Conservation (phyloP, 1,140 invertebrate genomes). For the Yoshiicerus persimilis region DNA sequence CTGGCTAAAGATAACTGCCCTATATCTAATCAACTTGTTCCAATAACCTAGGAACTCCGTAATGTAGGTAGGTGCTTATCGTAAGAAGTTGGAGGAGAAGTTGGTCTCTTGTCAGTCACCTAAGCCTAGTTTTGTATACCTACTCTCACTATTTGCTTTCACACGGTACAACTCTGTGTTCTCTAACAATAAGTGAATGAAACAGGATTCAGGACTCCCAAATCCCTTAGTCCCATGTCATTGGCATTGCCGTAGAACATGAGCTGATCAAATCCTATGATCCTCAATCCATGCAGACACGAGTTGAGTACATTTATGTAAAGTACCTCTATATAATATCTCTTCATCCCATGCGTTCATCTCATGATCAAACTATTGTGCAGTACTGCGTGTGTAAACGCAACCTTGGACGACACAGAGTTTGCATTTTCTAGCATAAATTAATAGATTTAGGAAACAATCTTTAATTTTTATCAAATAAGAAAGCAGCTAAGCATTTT, state of each 20-base stretch:
- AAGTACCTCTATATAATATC: background rate
- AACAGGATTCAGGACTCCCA: background rate
- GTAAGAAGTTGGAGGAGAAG: background rate
- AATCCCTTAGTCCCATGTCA: background rate
- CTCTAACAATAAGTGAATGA: background rate
- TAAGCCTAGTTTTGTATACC: background rate
- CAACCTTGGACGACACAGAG: too few species aligned
- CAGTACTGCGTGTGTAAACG: too few species aligned
- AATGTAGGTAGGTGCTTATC: background rate
- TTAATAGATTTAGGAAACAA: too few species aligned
- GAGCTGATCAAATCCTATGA: background rate
- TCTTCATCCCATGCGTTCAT: background rate
- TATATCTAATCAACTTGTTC: background rate
- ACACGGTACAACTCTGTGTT: background rate
- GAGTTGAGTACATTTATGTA: background rate
- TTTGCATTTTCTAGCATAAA: too few species aligned
- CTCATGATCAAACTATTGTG: background rate
- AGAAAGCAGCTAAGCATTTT: too few species aligned
- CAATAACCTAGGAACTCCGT: background rate
- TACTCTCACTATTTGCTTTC: background rate
- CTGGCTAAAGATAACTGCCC: background rate
- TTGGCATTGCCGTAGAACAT: background rate
- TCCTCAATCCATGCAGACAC: background rate
- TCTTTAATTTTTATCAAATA: too few species aligned
- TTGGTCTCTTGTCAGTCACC: background rate